These are phyloP conservation scores for Clarias fuscus DNA, from an alignment of 2,797 vertebrate genomes.

Conservation along the genomic window DNA sequence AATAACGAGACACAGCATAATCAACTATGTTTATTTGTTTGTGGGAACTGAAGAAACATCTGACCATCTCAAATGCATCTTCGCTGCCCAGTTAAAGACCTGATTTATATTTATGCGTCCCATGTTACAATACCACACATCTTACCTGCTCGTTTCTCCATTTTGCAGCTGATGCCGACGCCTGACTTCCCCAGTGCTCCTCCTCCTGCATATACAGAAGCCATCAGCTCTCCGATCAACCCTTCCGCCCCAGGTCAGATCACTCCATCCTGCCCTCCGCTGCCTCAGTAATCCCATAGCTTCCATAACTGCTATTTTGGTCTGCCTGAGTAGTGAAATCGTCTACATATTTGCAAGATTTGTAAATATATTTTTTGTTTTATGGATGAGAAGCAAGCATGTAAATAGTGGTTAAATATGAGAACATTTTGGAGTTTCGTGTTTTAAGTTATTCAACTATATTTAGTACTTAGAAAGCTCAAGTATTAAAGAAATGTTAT, in stretches of 20 bases:
- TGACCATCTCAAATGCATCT: neutral
- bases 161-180: conserved; percentile 42
- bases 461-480: neutral
- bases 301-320: conserved; percentile 6
- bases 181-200: conserved; percentile 24
- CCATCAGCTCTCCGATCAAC: neutral
- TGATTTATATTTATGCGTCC: neutral
- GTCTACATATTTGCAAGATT: conserved; percentile 32
- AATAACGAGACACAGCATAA: neutral
- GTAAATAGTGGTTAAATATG: neutral
- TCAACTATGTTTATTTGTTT: neutral
- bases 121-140: neutral
- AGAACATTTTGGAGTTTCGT: neutral
- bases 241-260: neutral
- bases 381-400: neutral
- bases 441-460: neutral
- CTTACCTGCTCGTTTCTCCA: neutral
- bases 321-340: neutral
- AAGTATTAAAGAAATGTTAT: neutral
- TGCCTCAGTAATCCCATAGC: neutral
- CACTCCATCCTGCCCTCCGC: neutral
- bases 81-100: neutral
- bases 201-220: conserved; percentile 51
- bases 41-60: neutral
- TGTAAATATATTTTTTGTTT: conserved; percentile 35